Evolutionary conservation across 2,888 invertebrate species (phyloP).

Genomic region (Steinernema hermaphroditum): DNA sequence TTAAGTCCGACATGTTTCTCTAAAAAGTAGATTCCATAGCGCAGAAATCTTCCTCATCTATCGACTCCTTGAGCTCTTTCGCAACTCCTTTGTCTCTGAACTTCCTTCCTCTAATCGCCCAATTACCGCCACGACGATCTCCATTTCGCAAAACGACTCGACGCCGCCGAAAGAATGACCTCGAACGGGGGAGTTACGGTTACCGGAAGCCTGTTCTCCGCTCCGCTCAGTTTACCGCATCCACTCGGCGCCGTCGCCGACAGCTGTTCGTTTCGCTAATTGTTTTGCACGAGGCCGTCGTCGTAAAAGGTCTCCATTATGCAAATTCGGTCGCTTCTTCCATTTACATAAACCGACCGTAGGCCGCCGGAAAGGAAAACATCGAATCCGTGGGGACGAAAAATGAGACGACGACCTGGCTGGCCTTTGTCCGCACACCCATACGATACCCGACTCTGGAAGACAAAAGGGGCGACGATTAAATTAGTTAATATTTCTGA

Average conservation of each 20-base stretch:
- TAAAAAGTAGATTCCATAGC: too few relatives aligned
- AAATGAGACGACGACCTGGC: conserved; percentile 5
- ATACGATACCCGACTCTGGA: conserved; percentile 4
- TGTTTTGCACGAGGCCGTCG: conserved; percentile 26
- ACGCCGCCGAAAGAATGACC: conserved; percentile 24
- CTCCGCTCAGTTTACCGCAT: conserved; percentile 22
- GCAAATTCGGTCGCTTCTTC: conserved; percentile 13
- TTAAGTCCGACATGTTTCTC: too few relatives aligned
- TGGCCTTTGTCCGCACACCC: not conserved
- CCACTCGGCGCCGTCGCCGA: not conserved
- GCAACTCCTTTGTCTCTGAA: too few relatives aligned
- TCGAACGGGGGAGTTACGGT: conserved; percentile 26
- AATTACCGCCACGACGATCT: too few relatives aligned
- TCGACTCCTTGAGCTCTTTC: too few relatives aligned
- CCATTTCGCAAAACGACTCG: too few relatives aligned
- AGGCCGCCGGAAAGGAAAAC: conserved; percentile 8
- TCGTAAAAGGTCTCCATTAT: conserved; percentile 25
- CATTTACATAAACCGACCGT: conserved; percentile 29
- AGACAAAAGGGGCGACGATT: conserved; percentile 19
- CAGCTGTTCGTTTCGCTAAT: conserved; percentile 31
- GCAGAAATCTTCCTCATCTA: too few relatives aligned
- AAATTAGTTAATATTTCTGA: conserved; percentile 30
- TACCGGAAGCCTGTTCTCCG: conserved; percentile 20
- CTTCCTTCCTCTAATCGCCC: too few relatives aligned
- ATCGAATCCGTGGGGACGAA: conserved; percentile 18